phyloP scores from a whole-genome alignment of 2,888 invertebrate species.

The Entomobrya multifasciata region DNA sequence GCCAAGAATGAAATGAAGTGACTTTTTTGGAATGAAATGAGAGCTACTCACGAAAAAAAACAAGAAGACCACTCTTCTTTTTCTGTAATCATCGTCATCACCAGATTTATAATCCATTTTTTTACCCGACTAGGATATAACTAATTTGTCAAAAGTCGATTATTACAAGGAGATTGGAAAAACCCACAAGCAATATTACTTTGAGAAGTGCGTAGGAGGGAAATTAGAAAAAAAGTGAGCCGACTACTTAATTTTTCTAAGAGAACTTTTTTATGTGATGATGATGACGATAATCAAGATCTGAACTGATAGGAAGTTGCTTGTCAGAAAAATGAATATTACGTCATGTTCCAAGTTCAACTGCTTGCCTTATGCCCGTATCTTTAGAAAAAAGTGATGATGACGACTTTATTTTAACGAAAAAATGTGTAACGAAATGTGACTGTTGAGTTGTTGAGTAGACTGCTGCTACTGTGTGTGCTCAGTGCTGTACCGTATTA shows the following conservation, averaged over 20 bases:
- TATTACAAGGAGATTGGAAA: constrained; percentile 44
- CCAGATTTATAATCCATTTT: constrained; percentile 56
- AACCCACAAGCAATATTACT: not conserved
- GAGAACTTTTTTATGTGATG: constrained; percentile 1
- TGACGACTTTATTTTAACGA: constrained; percentile 31
- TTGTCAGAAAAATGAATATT: constrained; percentile 33
- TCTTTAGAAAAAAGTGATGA: not conserved
- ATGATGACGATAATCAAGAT: not conserved
- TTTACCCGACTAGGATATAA: constrained; percentile 16
- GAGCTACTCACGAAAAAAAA: constrained; percentile 5
- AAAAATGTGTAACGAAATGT: constrained; percentile 10
- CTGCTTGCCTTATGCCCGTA: not conserved
- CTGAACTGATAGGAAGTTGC: constrained; percentile 30
- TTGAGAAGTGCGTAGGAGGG: not conserved
- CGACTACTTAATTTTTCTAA: constrained; percentile 23
- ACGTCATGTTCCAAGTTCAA: not conserved
- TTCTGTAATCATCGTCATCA: not conserved
- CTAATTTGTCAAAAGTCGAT: constrained; percentile 75
- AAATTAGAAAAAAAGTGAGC: constrained; percentile 22
- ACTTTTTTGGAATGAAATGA: constrained; percentile 40
- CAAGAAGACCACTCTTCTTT: not conserved
- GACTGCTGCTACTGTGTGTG: not conserved
- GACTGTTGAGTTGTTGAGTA: constrained; percentile 7
- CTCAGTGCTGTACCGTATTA: not conserved
- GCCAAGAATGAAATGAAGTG: constrained; percentile 12